Evolutionary conservation across 2,797 vertebrate genomes (phyloP), one percentile per base, ranked within the genome.

Genomic region (Sebastiscus albofasciatus): DNA sequence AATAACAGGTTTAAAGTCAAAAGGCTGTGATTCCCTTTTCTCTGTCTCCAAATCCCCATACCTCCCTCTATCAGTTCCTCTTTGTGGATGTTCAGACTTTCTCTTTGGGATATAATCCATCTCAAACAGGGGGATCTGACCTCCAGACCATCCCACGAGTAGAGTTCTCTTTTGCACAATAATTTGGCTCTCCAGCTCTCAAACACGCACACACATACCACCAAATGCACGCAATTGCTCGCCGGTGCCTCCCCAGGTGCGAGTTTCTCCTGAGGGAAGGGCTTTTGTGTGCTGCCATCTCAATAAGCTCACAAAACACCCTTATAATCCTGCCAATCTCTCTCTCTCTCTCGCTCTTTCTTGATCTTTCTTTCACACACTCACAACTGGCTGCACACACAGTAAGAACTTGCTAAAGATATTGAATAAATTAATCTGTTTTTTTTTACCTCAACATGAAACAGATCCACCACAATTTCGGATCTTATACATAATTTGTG

Each of bases 261-360:
- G 59, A 26, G 88, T 91, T 93, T 90, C 87, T 93, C 93, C 92
- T 82, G 80, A 90, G 94, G 91, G 90, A 90, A 94, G 66, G 79
- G 85, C 90, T 90, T 95, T 93, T 89, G 90, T 94, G 87, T 79
- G 81, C 87, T 85, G 80, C 88, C 82, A 93, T 93, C 88, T 86
- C 81, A 68, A 79, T 85, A 94, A 94, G 72, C 90, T 90, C 84
- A 90, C 87, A 86, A 94, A 94, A 93, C 90, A 94, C 91, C 77
- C 78, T 86, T 76, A 81, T 94, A 94, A 95, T 95, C 93, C 89
- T 68, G 70, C 79, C 80, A 85, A 89, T 90, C 82, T 81, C 76
- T 67, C 72, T 12, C 72, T 85, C 60, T 79, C 73, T 66, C 68
- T 39, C 36, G 24, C 20, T 34, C 59, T 31, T 31, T 33, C 29